Conservation (phyloP, 2,113 vertebrate genomes). For the Oxyura jamaicensis region DNA sequence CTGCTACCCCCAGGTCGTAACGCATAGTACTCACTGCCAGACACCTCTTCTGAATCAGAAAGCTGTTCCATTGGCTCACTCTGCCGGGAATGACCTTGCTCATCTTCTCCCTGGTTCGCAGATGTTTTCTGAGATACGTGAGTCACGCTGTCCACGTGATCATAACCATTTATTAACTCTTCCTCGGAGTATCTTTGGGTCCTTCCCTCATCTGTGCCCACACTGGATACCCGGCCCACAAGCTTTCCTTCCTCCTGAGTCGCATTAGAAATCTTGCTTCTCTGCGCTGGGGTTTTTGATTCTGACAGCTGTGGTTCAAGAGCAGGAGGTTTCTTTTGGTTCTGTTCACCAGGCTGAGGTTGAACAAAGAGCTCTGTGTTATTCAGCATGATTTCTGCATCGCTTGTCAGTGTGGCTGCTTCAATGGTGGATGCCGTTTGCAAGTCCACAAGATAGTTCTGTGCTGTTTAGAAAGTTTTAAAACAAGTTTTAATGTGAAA, state of each 20-base stretch:
- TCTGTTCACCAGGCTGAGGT: neutral
- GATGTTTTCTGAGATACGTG: neutral
- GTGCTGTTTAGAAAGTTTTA: constrained; percentile 20
- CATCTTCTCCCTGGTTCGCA: neutral
- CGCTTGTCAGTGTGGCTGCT: neutral
- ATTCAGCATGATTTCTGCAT: neutral
- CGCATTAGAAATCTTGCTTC: neutral
- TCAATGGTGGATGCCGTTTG: neutral
- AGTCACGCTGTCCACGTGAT: neutral
- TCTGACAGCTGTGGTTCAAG: neutral
- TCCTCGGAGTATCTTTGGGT: neutral
- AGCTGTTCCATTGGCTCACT: neutral
- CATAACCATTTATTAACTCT: neutral
- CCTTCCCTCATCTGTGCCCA: neutral
- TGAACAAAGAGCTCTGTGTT: constrained; percentile 60
- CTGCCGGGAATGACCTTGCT: neutral
- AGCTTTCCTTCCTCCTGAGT: neutral
- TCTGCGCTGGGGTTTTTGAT: neutral
- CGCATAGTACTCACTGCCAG: neutral
- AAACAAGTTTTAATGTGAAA: neutral
- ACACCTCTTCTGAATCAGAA: neutral
- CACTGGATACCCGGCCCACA: neutral
- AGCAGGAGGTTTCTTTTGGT: neutral
- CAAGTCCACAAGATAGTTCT: neutral
- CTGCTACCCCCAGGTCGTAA: neutral